These are phyloP conservation scores for Perca flavescens DNA, from an alignment of 2,113 vertebrate species.

Conservation along the genomic window DNA sequence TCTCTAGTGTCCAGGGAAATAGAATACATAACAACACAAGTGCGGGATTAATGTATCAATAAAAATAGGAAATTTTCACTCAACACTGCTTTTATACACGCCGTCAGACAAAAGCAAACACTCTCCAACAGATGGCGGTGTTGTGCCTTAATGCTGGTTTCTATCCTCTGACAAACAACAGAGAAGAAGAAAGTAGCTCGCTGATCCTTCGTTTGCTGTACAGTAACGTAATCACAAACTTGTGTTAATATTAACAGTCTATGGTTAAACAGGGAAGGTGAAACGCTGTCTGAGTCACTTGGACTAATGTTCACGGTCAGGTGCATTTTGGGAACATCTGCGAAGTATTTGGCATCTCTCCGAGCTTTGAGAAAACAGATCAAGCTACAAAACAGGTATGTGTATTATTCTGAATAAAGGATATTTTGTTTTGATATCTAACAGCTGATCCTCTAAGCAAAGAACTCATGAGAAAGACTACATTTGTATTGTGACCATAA, in stretches of 20 bases:
- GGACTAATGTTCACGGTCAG: constrained; percentile 54
- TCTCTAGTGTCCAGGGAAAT: neutral
- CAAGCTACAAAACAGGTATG: constrained; percentile 52
- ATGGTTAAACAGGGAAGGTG: neutral
- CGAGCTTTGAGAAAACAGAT: constrained; percentile 1
- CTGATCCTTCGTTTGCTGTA: too few species aligned
- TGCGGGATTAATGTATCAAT: neutral
- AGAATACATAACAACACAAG: neutral
- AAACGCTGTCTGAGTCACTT: neutral
- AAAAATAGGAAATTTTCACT: neutral
- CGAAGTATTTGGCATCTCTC: neutral
- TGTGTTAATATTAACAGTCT: neutral
- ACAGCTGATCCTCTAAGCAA: neutral
- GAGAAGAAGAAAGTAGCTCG: constrained; percentile 23
- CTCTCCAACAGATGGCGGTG: neutral
- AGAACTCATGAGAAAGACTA: neutral
- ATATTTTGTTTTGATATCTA: neutral
- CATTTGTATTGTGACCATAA: neutral
- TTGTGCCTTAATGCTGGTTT: accelerated
- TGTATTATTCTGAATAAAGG: neutral
- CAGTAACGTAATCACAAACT: neutral
- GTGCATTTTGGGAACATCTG: constrained; percentile 45
- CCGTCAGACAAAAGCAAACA: neutral
- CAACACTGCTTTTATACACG: neutral
- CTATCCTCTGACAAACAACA: neutral